phyloP scores from a whole-genome alignment of 2,888 invertebrate genomes.

The Drosophila kanekoi region DNA sequence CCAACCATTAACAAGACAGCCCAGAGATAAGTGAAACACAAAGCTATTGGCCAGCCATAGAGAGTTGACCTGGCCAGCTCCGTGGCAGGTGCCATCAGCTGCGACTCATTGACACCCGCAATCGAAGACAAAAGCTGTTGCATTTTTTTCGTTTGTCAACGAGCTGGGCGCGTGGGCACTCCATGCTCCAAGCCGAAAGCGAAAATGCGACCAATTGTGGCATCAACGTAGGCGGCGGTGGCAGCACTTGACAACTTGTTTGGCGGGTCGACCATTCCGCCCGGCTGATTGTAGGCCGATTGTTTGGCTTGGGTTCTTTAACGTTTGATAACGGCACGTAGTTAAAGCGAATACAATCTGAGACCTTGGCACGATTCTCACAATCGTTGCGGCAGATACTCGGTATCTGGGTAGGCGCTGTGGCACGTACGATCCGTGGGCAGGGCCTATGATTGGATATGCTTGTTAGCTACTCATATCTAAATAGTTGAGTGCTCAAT shows the following conservation, averaged over 20 bases:
- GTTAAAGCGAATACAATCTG: constrained; percentile 69
- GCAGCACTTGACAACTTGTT: constrained; percentile 56
- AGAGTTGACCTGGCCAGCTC: constrained; percentile 12
- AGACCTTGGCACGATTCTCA: constrained; percentile 78
- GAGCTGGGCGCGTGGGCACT: constrained; percentile 34
- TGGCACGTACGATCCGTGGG: constrained; percentile 62
- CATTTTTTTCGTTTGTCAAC: constrained; percentile 19
- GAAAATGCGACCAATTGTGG: constrained; percentile 55
- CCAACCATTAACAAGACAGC: constrained; percentile 50
- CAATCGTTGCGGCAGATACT: constrained; percentile 35
- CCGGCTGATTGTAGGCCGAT: constrained; percentile 59
- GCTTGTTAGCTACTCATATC: constrained; percentile 13
- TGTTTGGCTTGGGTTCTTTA: constrained; percentile 38
- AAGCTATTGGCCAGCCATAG: constrained; percentile 2
- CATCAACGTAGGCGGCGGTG: constrained; percentile 27
- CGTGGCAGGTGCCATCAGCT: constrained; percentile 39
- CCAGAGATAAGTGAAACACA: constrained; percentile 11
- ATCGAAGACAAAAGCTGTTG: constrained; percentile 34
- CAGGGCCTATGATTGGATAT: constrained; percentile 24
- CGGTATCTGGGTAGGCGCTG: constrained; percentile 39
- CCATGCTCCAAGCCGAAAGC: constrained; percentile 47
- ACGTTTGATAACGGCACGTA: constrained; percentile 69
- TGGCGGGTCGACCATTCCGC: constrained; percentile 54
- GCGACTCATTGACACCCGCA: constrained; percentile 17
- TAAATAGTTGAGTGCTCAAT: constrained; percentile 18